Evolutionary conservation across 1,140 invertebrate species (phyloP).

Genomic region (Drosophila arawakana): DNA sequence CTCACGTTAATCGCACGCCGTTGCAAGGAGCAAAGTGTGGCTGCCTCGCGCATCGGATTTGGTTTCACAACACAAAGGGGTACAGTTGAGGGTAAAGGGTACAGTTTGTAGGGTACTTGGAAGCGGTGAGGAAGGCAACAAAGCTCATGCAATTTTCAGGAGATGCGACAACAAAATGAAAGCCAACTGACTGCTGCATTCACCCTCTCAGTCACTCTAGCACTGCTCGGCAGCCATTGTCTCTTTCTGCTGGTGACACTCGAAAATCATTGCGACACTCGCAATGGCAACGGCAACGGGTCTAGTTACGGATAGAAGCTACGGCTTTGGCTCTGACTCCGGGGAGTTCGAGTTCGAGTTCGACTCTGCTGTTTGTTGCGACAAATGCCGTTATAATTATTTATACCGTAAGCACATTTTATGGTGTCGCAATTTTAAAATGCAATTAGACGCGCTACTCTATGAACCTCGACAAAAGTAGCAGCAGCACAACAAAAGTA

Average conservation of each 20-base stretch:
- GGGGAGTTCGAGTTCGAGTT: conserved; percentile 35
- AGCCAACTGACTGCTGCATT: conserved; percentile 39
- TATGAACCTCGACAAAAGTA: conserved; percentile 42
- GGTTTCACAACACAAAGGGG: conserved; percentile 1
- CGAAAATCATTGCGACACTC: conserved; percentile 70
- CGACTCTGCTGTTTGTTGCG: conserved; percentile 66
- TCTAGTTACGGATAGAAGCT: conserved; percentile 1
- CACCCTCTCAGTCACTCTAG: conserved; percentile 25
- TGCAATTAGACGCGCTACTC: conserved; percentile 76
- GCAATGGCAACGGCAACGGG: conserved; percentile 5
- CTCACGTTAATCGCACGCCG: conserved; percentile 82
- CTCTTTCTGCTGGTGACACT: conserved; percentile 53
- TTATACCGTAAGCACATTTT: conserved; percentile 83
- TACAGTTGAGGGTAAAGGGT: not conserved
- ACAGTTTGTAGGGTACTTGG: not conserved
- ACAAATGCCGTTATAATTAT: conserved; percentile 83
- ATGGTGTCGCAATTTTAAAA: conserved; percentile 83
- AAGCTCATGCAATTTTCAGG: conserved; percentile 76
- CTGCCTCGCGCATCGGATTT: conserved; percentile 25
- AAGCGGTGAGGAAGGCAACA: conserved; percentile 3
- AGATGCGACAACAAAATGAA: conserved; percentile 75
- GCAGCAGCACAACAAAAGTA: conserved; percentile 30
- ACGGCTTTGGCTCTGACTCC: conserved; percentile 16
- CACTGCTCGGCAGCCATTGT: conserved; percentile 3
- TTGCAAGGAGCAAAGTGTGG: conserved; percentile 47